Base-by-base conservation (phyloP, 2,113 vertebrate genomes). In the Oxyruncus cristatus region DNA sequence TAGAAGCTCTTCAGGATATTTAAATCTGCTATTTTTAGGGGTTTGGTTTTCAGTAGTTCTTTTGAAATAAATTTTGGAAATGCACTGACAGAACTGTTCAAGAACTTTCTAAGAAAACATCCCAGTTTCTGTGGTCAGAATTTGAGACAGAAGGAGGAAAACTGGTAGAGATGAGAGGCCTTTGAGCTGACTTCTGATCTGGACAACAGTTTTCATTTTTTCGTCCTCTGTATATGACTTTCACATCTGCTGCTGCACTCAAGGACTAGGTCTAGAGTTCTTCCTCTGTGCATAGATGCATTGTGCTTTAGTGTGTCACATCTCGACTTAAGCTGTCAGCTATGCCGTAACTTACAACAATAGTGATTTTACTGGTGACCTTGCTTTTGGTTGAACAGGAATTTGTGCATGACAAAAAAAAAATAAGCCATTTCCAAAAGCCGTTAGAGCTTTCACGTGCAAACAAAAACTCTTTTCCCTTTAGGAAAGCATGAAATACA, bases 401-500 rank as follows among this genome's bases (percentile, higher is more conserved):
- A 91, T 87, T 93, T 46, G 81, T 78, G 47, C 66, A 72, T 83
- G 62, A 58, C 65, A 78, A 72, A 76, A 83, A n/a, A 85, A 84
- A 81, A 62, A 46, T 21, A 56, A 89, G 59, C 79, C 26, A 46
- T 91, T 95, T 96, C 85, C 66, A 93, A 94, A 96, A 91, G 59
- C 79, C 71, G 33, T 93, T 78, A 74, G 62, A 87, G 42, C 76
- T 92, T 97, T 95, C 74, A 59, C 4, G 0, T 85, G 94, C 92
- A 92, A 95, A 82, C 55, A 91, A 84, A 74, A 96, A 68, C 63
- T 89, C 73, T 83, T 86, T 81, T 88, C 88, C 82, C 79, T 77
- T 91, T 90, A 81, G 87, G 67, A 93, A 93, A 89, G 59, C 70
- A 82, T 90, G 92, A 86, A 96, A 88, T 95, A 74, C 85, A 56